A percentile compares a stretch with the other conserved stretches of the same genome.
Conservation (phyloP, 2,113 vertebrate genomes). For the Corythoichthys intestinalis region DNA sequence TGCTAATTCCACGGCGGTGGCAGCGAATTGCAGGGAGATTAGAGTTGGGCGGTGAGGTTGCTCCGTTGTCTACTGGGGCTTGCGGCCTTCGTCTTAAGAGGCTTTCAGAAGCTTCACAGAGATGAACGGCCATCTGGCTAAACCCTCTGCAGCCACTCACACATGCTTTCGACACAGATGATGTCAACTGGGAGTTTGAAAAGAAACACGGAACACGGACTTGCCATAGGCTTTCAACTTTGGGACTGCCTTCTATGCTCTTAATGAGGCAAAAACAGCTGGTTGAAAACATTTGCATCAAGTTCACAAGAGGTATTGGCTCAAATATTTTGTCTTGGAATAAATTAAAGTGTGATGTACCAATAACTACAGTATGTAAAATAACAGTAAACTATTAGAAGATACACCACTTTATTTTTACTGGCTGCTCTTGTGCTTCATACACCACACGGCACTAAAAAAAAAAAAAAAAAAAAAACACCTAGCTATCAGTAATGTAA, state of each 20-base stretch:
- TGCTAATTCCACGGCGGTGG: conserved; percentile 46
- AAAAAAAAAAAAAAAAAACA: no score
- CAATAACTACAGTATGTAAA: no score
- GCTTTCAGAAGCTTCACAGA: conserved; percentile 58
- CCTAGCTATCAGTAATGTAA: no score
- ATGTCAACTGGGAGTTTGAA: conserved; percentile 1
- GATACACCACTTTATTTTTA: no score
- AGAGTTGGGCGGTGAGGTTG: conserved; percentile 41
- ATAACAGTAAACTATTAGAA: no score
- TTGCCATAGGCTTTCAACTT: background rate
- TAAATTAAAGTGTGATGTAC: background rate
- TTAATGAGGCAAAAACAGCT: background rate
- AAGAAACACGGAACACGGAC: background rate
- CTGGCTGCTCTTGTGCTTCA: no score
- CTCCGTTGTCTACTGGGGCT: conserved; percentile 47
- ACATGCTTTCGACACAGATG: conserved; percentile 23
- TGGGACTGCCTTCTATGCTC: background rate
- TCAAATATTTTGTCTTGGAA: background rate
- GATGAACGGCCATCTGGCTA: conserved; percentile 66
- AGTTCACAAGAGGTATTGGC: background rate
- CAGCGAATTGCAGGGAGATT: conserved; percentile 33
- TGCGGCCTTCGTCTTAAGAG: conserved; percentile 52
- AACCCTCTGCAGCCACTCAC: conserved; percentile 26
- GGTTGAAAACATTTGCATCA: background rate
- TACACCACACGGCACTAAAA: no score